A percentile compares a stretch with the other conserved stretches of the same genome.
Evolutionary conservation across 2,888 invertebrate genomes (phyloP).

Genomic region (Nomada ferruginata): DNA sequence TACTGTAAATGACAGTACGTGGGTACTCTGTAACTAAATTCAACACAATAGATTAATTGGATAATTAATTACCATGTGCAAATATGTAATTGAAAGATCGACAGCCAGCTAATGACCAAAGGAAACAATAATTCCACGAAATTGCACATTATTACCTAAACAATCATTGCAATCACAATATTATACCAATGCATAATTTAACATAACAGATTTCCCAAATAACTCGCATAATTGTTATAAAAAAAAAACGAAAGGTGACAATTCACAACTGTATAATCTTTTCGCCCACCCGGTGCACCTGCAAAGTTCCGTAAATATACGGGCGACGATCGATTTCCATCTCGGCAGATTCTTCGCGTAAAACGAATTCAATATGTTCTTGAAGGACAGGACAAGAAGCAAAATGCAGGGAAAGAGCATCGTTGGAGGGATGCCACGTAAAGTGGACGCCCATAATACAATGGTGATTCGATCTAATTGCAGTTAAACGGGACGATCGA

Average conservation of each 20-base stretch:
- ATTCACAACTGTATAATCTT: neutral
- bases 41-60: too few species aligned
- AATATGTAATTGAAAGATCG: neutral
- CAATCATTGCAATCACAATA: neutral
- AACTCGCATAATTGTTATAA: too few species aligned
- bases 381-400: constrained; percentile 32
- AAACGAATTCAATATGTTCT: constrained; percentile 58
- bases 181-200: neutral
- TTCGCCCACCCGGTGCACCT: constrained; percentile 42
- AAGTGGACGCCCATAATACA: constrained; percentile 20
- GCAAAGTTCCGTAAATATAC: constrained; percentile 32
- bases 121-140: neutral
- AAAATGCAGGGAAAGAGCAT: neutral
- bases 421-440: constrained; percentile 36
- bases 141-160: neutral
- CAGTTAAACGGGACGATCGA: constrained; percentile 25
- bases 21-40: too few species aligned
- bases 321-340: constrained; percentile 61
- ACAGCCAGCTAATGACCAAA: neutral
- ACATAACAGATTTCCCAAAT: neutral
- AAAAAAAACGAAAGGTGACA: too few species aligned
- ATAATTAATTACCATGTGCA: too few species aligned
- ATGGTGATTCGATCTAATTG: constrained; percentile 17
- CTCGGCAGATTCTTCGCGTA: constrained; percentile 49
- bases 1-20: too few species aligned